Base-by-base conservation (phyloP, 2,888 invertebrate species). In the Phyto melanocephala region DNA sequence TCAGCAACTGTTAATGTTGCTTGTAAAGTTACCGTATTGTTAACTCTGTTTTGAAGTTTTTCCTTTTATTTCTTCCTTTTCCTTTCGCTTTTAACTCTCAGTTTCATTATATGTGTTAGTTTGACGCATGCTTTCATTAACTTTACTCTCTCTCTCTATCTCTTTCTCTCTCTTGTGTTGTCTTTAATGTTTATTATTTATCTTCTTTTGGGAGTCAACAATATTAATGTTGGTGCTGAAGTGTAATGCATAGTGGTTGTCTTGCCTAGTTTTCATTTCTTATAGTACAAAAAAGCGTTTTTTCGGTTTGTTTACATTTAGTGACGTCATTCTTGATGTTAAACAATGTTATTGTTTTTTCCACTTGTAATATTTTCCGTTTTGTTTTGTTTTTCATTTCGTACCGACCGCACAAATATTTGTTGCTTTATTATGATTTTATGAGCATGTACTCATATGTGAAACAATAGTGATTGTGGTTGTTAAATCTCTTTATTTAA, bases 1-100 rank as follows among this genome's bases (percentile, higher is more conserved):
- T 75, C 79, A 79, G 50, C 79, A 76, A 82, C 82, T 82, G 82
- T 75, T 76, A 40, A 60, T 42, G 54, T 20, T 56, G 15, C 22
- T 71, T 40, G 17, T 79, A 76, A 82, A 82, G 75, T 82, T 76
- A 71, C 79, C 75, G 79, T 76, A 47, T 82, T 79, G 67, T 79
- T 56, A 60, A 62, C 75, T 82, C 65, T 79, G 75, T 70, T 78
- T 42, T 74, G 62, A 62, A 81, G 78, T 81, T 77, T 65, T 58
- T 35, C 20, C 13, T 22, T 45, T 28, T 28, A 22, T 50, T 37
- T 28, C 6, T 40, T 47, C 2, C 3, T 37, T 37, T 47, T 71
- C 33, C 67, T 67, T 80, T 80, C 60, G 11, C 35, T 74, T 60
- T 54, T 24, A 56, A 67, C 72, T 63, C 63, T 65, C 70, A 71